Base-by-base conservation (phyloP, 2,797 vertebrate genomes). In the Molossus molossus region DNA sequence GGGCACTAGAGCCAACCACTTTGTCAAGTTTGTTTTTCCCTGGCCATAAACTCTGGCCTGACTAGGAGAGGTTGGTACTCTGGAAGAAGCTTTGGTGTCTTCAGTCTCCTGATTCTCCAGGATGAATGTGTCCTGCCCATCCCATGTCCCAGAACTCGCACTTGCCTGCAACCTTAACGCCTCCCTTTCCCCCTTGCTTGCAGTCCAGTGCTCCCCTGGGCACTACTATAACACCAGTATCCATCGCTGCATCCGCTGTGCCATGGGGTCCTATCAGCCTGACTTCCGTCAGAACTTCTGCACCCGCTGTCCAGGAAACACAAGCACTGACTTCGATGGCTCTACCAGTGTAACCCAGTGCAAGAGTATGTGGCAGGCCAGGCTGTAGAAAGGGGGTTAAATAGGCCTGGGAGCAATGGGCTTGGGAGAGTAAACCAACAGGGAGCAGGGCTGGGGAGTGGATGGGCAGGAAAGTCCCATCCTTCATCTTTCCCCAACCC, bases 271-370 rank as follows among this genome's bases (percentile, higher is more conserved):
- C 89, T 99, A 99, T 97, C 99, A 99, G 98, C 99, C 99, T 0
- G 99, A 99, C 96, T 99, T 99, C 81, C 98, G 99, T 20, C 99
- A 99, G 98, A 99, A 99, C 97, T 99, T 99, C 98, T 99, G 99
- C 88, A 99, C 99, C 57, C 97, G 99, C 97, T 99, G 99, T 88
- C 99, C 99, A 0, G 99, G 99, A 88, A 99, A 99, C 98, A 99
- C 99, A 94, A 99, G 99, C 98, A 99, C 99, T 0, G 99, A 99
- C 98, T 99, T 99, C 0, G 99, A 99, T 0, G 99, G 99, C 45
- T 99, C 99, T 91, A 99, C 99, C 92, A 99, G 99, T 0, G 99
- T 99, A 94, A 99, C 99, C 33, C 99, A 99, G 98, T 99, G 99
- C 99, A 99, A 99, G 98, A 99, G 99, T 99, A 98, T 92, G 99